Percentiles rank a stretch among this genome's conserved stretches.
Evolutionary conservation across 2,888 invertebrate genomes (phyloP).

Genomic region (Protodeltote pygarga): DNA sequence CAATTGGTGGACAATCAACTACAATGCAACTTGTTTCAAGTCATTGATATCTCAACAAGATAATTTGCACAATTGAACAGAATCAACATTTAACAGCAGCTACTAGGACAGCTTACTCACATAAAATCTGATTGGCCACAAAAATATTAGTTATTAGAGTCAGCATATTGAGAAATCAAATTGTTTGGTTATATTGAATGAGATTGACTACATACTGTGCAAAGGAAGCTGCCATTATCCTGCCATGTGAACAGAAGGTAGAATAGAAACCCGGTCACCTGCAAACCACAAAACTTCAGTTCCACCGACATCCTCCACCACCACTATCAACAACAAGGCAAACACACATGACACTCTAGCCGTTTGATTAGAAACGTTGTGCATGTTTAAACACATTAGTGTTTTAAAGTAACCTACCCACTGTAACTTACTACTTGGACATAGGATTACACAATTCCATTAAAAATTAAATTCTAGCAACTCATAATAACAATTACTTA

Average conservation of each 20-base stretch:
- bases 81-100: constrained; percentile 9
- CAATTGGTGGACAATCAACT: constrained; percentile 29
- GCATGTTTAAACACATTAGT: too few species aligned
- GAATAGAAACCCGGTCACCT: constrained; percentile 40
- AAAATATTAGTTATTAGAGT: not conserved
- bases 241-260: constrained; percentile 24
- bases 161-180: too few species aligned
- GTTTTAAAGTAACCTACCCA: too few species aligned
- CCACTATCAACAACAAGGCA: too few species aligned
- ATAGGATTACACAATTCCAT: too few species aligned
- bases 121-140: too few species aligned
- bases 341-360: not conserved
- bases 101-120: too few species aligned
- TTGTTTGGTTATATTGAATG: constrained; percentile 5
- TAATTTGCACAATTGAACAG: constrained; percentile 12
- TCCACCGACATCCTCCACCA: not conserved
- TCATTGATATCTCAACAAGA: not conserved
- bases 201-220: constrained; percentile 48
- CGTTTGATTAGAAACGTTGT: not conserved
- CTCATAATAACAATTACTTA: too few species aligned
- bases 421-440: too few species aligned
- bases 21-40: constrained; percentile 1
- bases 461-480: too few species aligned
- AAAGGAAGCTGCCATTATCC: constrained; percentile 38
- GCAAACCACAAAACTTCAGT: constrained; percentile 43